phyloP scores from a whole-genome alignment of 2,888 invertebrate genomes.

The Cistogaster globosa region DNA sequence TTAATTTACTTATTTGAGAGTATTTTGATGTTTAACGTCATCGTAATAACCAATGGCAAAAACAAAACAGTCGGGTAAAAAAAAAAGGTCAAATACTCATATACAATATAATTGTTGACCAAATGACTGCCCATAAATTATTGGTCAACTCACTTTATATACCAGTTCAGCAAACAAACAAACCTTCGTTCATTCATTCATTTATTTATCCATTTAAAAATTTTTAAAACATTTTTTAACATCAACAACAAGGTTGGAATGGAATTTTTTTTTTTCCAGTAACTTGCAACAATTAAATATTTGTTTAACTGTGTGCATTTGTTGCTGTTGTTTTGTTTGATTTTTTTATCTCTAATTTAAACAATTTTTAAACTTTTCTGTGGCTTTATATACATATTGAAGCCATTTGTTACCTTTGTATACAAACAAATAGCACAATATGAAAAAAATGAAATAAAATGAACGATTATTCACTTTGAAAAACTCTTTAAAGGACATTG shows the following conservation, averaged over 20 bases:
- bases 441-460: conserved; percentile 14
- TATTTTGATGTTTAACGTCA: too few species aligned
- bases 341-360: conserved; percentile 74
- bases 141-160: conserved; percentile 77
- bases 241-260: conserved; percentile 44
- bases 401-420: conserved; percentile 71
- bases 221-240: conserved; percentile 40
- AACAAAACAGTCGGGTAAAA: conserved; percentile 13
- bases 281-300: conserved; percentile 81
- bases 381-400: conserved; percentile 60
- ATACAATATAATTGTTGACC: conserved; percentile 78
- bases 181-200: conserved; percentile 50
- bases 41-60: conserved; percentile 45
- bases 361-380: conserved; percentile 69
- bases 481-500: conserved; percentile 63
- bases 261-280: neutral
- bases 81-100: conserved; percentile 68
- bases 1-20: too few species aligned
- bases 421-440: conserved; percentile 52
- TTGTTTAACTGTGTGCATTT: conserved; percentile 78
- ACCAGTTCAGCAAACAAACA: conserved; percentile 41
- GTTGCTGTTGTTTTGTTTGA: conserved; percentile 52
- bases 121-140: conserved; percentile 82
- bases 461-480: conserved; percentile 65
- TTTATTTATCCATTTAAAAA: conserved; percentile 60